phyloP scores from a whole-genome alignment of 2,113 vertebrate species.

The Peucedramus taeniatus region DNA sequence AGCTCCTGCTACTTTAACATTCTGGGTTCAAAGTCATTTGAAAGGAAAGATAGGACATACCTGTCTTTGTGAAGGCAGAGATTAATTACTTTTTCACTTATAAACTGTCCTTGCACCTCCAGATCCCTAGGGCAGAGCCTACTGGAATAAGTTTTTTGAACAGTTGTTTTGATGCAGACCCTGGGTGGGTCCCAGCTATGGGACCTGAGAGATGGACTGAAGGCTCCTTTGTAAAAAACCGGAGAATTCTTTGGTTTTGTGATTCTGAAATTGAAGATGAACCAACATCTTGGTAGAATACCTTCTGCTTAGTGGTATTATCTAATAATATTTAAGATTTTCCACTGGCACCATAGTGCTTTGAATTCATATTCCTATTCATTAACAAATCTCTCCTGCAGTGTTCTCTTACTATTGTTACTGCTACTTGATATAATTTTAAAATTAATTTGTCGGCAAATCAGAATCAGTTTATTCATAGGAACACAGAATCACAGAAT shows the following conservation, averaged over 20 bases:
- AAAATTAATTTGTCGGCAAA: not conserved
- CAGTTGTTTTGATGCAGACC: not conserved
- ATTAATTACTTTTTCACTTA: not conserved
- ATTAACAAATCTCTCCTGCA: not conserved
- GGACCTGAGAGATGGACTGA: not conserved
- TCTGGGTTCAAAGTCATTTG: not conserved
- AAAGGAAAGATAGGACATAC: not conserved
- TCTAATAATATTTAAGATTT: not conserved
- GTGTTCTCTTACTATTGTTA: not conserved
- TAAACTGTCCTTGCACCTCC: not conserved
- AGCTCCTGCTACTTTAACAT: not conserved
- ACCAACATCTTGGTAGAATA: not conserved
- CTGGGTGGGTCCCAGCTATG: not conserved
- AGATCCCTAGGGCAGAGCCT: not conserved
- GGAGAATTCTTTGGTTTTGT: not conserved
- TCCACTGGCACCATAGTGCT: not conserved
- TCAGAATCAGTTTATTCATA: not conserved
- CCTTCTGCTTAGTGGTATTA: not conserved
- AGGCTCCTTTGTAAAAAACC: not conserved
- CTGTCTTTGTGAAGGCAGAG: not conserved
- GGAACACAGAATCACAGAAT: not conserved
- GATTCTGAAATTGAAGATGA: not conserved
- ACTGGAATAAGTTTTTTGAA: not conserved
- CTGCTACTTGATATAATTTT: not conserved
- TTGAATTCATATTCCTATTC: not conserved